Percentiles rank a stretch among this genome's conserved stretches.
phyloP scores from a whole-genome alignment of 2,888 invertebrate genomes.

The Brachylomia viminalis region DNA sequence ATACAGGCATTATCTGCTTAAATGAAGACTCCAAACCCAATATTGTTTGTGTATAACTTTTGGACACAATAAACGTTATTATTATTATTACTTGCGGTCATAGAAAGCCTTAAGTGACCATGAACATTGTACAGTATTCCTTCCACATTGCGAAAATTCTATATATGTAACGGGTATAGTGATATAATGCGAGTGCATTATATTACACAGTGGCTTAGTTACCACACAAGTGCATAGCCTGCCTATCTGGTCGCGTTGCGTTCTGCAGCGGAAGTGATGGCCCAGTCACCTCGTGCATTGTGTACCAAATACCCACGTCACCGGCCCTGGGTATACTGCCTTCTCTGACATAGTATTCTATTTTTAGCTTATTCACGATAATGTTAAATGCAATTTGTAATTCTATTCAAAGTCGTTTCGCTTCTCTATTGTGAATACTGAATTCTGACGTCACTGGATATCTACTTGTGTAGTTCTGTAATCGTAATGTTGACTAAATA shows the following conservation, averaged over 20 bases:
- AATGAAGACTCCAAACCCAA: no score
- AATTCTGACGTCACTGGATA: slow-evolving; percentile 60
- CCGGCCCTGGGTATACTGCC: slow-evolving; percentile 45
- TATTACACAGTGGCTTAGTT: slow-evolving; percentile 26
- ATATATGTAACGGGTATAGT: slow-evolving; percentile 37
- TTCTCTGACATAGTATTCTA: slow-evolving; percentile 66
- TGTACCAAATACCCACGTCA: slow-evolving; percentile 71
- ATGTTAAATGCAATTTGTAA: slow-evolving; percentile 65
- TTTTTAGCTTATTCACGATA: slow-evolving; percentile 70
- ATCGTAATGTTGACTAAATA: slow-evolving; percentile 50
- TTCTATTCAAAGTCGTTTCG: slow-evolving; percentile 60
- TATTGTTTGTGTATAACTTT: no score
- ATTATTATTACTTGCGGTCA: no score
- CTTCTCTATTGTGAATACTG: slow-evolving; percentile 51
- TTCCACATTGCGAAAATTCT: slow-evolving; percentile 32
- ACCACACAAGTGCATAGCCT: slow-evolving; percentile 47
- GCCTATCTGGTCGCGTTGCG: slow-evolving; percentile 46
- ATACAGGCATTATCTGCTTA: no score
- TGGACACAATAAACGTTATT: no score
- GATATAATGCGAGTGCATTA: slow-evolving; percentile 14
- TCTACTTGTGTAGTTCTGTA: slow-evolving; percentile 41
- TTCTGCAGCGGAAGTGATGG: slow-evolving; percentile 82
- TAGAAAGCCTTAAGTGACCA: not conserved
- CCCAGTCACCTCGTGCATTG: slow-evolving; percentile 84
- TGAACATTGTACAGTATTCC: slow-evolving; percentile 17